Percentiles rank a stretch among this genome's conserved stretches.
phyloP scores from a whole-genome alignment of 2,888 invertebrate species.

The Lapara coniferarum region DNA sequence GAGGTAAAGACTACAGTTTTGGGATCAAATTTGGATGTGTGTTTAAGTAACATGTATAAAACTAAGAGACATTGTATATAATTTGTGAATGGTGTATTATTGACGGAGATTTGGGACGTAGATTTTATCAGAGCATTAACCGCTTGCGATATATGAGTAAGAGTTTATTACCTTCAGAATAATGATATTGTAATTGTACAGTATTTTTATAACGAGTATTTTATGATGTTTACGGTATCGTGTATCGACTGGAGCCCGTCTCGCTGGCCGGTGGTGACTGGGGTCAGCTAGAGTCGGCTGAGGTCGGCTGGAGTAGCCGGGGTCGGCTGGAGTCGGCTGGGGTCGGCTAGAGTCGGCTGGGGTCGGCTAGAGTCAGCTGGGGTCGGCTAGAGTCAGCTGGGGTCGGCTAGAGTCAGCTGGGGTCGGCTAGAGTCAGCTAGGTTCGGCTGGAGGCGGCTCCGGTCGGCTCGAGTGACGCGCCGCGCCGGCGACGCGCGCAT shows the following conservation, averaged over 20 bases:
- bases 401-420: constrained; percentile 5
- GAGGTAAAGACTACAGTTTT: constrained; percentile 83
- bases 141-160: constrained; percentile 70
- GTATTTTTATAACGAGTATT: constrained; percentile 83
- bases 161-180: constrained; percentile 74
- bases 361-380: constrained; percentile 9
- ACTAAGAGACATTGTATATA: constrained; percentile 77
- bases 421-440: not conserved
- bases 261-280: constrained; percentile 27
- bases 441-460: constrained; percentile 25
- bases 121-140: constrained; percentile 67
- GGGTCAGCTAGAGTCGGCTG: constrained; percentile 25
- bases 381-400: constrained; percentile 6
- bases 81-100: constrained; percentile 79
- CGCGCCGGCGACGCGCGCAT: constrained; percentile 32
- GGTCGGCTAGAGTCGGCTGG: constrained; percentile 16
- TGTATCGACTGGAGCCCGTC: constrained; percentile 39
- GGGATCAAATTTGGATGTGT: constrained; percentile 83
- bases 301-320: constrained; percentile 16
- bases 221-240: constrained; percentile 63
- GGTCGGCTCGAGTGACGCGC: constrained; percentile 10
- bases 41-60: constrained; percentile 80
- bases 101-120: constrained; percentile 61
- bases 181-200: constrained; percentile 76
- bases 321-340: constrained; percentile 25